Conservation (phyloP, 1,140 invertebrate genomes). For the Pantala flavescens region DNA sequence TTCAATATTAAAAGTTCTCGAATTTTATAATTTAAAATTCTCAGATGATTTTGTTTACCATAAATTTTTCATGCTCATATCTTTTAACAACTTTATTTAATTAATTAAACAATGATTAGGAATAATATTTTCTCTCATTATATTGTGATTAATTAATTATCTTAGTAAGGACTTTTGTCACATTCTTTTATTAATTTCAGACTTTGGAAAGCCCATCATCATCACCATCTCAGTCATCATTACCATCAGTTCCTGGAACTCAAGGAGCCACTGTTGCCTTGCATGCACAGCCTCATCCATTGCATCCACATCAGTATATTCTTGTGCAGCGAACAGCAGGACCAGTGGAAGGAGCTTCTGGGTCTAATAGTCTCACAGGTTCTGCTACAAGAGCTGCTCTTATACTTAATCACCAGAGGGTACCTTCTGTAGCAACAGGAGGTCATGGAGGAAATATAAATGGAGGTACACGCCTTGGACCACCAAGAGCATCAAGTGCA, state of each 20-base stretch:
- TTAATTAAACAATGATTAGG: no score
- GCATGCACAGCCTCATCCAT: background rate
- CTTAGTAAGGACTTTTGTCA: no score
- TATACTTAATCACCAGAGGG: background rate
- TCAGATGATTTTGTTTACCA: no score
- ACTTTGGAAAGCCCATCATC: background rate
- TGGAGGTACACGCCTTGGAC: background rate
- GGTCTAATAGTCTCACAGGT: background rate
- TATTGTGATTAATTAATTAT: no score
- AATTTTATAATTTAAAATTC: no score
- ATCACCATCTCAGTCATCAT: background rate
- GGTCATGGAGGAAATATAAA: background rate
- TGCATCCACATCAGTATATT: constrained; percentile 1
- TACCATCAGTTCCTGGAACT: background rate
- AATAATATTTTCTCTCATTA: no score
- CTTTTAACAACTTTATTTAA: no score
- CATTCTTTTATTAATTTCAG: background rate
- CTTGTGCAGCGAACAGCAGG: background rate
- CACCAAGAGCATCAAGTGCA: background rate
- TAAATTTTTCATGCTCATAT: no score
- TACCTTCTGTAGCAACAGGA: background rate
- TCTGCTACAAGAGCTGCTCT: background rate
- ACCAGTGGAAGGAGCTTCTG: background rate
- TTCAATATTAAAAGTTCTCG: no score
- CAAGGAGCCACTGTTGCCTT: background rate